phyloP scores from a whole-genome alignment of 1,140 invertebrate genomes.

The Nilaparvata lugens region DNA sequence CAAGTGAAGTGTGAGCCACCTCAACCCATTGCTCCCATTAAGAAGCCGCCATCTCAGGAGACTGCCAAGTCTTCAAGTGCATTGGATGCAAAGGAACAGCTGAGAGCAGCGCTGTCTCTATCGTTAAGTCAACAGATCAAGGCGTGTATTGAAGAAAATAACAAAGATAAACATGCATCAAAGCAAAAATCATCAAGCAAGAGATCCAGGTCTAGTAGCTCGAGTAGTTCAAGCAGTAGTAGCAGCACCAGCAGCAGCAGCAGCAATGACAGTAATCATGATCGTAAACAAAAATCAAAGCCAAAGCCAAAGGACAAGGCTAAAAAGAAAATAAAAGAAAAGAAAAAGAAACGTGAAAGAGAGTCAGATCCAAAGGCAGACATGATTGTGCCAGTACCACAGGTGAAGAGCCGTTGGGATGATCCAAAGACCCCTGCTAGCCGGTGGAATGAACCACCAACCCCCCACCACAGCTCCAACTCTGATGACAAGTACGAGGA shows the following conservation, averaged over 20 bases:
- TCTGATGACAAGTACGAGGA: neutral
- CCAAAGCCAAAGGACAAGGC: neutral
- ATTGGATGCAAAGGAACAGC: too few species aligned
- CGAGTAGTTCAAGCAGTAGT: neutral
- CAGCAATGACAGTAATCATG: neutral
- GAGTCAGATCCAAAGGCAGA: too few species aligned
- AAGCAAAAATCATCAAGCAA: neutral
- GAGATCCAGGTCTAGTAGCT: neutral
- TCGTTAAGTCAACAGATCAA: neutral
- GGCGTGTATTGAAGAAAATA: neutral
- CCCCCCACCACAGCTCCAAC: neutral
- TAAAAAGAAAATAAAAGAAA: neutral
- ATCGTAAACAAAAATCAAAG: neutral
- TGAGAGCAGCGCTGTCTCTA: neutral
- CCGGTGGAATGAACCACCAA: neutral
- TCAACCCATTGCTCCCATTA: neutral
- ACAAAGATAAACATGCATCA: neutral
- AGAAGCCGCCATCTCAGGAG: neutral
- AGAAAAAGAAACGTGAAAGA: neutral
- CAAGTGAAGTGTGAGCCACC: neutral
- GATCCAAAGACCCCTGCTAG: neutral
- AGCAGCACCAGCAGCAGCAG: neutral
- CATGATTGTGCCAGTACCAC: neutral
- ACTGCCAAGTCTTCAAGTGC: too few species aligned
- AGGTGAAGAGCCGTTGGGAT: constrained; percentile 2